A percentile compares a stretch with the other conserved stretches of the same genome.
phyloP scores from a whole-genome alignment of 2,888 invertebrate genomes.

The Druceiella hillmani region DNA sequence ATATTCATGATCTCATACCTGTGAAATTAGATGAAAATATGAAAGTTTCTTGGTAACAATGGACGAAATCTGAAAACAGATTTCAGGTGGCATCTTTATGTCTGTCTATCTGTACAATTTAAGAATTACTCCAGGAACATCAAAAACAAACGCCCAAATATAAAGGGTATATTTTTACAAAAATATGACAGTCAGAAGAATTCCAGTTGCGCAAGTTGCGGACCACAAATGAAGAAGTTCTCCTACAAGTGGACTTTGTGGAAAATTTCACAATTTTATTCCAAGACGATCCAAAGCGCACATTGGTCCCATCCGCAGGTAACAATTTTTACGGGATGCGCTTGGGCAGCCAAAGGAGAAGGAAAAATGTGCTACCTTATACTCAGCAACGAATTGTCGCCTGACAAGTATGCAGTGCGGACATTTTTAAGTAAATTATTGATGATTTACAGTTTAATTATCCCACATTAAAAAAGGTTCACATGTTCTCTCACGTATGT shows the following conservation, averaged over 20 bases:
- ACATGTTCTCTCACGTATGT: conserved; percentile 11
- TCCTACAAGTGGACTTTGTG: conserved; percentile 10
- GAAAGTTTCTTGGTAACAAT: conserved; percentile 7
- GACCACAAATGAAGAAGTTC: conserved; percentile 4
- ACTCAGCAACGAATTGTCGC: conserved; percentile 10
- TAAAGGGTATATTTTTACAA: conserved; percentile 6
- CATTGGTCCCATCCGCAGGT: conserved; percentile 11
- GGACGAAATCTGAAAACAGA: conserved; percentile 6
- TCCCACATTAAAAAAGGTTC: conserved; percentile 8
- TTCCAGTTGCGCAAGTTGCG: conserved; percentile 4
- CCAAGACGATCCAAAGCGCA: conserved; percentile 16
- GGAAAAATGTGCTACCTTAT: conserved; percentile 4
- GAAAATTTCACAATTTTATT: conserved; percentile 8
- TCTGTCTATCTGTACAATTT: conserved; percentile 3
- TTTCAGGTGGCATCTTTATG: background rate
- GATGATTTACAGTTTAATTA: conserved; percentile 8
- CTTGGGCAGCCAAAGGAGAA: conserved; percentile 6
- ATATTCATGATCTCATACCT: conserved; percentile 4
- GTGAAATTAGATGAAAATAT: conserved; percentile 1
- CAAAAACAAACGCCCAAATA: conserved; percentile 6
- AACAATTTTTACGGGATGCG: conserved; percentile 12
- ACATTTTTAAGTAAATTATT: conserved; percentile 9
- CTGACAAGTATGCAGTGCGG: conserved; percentile 10
- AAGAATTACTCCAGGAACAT: conserved; percentile 6
- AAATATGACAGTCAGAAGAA: conserved; percentile 3